A percentile compares a stretch with the other conserved stretches of the same genome.
Evolutionary conservation across 2,113 vertebrate species (phyloP).

Genomic region (Dicrurus megarhynchus): DNA sequence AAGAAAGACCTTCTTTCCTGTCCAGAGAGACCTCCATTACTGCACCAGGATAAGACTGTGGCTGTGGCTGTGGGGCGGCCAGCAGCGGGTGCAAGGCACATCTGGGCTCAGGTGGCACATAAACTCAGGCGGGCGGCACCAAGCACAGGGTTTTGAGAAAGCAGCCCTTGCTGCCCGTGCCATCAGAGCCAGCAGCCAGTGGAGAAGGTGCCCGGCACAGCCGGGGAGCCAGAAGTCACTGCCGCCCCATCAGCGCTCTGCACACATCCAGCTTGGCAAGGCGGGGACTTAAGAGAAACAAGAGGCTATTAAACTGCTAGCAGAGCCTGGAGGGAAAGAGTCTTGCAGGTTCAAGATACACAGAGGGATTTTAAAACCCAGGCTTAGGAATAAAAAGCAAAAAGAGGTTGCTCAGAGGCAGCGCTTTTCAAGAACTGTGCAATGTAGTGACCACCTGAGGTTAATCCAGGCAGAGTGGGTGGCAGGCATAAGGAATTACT

Average conservation of each 20-base stretch:
- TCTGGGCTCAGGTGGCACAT: accelerated
- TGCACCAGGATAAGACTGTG: neutral
- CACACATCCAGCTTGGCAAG: neutral
- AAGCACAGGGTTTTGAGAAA: neutral
- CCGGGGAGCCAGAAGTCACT: neutral
- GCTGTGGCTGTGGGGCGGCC: neutral
- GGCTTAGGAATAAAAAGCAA: constrained; percentile 31
- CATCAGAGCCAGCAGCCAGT: neutral
- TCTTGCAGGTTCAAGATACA: constrained; percentile 34
- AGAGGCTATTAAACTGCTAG: constrained; percentile 42
- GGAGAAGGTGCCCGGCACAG: neutral
- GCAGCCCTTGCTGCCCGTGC: neutral
- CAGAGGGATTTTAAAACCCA: constrained; percentile 41
- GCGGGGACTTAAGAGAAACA: constrained; percentile 10
- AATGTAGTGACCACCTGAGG: constrained; percentile 59
- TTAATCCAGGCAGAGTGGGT: constrained; percentile 64
- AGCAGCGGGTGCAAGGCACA: accelerated
- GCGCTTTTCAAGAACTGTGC: constrained; percentile 27
- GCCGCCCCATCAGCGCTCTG: neutral
- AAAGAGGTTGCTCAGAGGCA: constrained; percentile 34
- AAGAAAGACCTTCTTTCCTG: neutral
- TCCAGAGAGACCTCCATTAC: neutral
- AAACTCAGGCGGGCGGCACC: neutral
- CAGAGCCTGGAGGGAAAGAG: constrained; percentile 20
- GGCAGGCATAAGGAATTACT: constrained; percentile 42